Conservation (phyloP, 64 coral and sea anemone genomes). For the Acropora yongei region DNA sequence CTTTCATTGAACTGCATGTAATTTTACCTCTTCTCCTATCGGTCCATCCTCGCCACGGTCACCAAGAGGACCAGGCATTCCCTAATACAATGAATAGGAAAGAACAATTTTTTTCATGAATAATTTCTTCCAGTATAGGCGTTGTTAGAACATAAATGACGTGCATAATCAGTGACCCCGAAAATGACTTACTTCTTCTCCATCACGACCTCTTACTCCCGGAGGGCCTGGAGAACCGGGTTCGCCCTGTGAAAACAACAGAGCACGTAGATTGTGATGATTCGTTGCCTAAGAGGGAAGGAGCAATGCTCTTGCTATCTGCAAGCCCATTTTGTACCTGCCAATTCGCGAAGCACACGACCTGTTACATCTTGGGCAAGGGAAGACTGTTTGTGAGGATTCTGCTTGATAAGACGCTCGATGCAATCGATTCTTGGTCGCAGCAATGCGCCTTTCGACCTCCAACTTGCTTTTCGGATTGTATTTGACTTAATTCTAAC, state of each 20-base stretch:
- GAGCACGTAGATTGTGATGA: not conserved
- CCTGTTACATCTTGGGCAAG: no score
- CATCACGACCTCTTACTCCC: not conserved
- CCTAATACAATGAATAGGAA: not conserved
- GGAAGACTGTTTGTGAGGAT: no score
- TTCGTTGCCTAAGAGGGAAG: no score
- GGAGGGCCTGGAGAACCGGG: not conserved
- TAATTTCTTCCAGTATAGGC: not conserved
- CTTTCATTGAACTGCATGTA: no score
- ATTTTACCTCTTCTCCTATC: conserved; percentile 5
- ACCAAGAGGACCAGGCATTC: conserved; percentile 8
- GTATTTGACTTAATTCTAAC: no score
- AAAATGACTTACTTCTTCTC: conserved; percentile 16
- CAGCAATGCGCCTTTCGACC: no score
- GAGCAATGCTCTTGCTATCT: no score
- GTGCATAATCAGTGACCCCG: not conserved
- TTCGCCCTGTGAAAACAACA: not conserved
- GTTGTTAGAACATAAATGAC: not conserved
- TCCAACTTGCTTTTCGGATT: no score
- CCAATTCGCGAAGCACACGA: no score
- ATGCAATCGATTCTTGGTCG: no score
- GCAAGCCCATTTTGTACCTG: no score
- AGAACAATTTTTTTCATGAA: not conserved
- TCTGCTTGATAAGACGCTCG: no score
- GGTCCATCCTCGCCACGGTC: not conserved